These are phyloP conservation scores for Callyntrura guangdongensis DNA, from an alignment of 2,888 invertebrate genomes.

Conservation along the genomic window DNA sequence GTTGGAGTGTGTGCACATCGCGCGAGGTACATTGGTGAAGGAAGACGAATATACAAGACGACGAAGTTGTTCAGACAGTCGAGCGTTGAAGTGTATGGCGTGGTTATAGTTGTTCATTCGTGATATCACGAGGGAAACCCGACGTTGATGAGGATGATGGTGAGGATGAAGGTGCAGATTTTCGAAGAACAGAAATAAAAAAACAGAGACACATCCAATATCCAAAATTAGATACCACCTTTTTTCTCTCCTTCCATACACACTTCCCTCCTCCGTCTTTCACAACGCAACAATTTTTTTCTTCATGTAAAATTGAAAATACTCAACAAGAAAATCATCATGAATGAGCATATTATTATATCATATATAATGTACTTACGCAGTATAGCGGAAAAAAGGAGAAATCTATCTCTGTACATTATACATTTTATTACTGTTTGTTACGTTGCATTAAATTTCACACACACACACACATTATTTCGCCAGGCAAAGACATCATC, in stretches of 20 bases:
- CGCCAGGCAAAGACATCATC: neutral
- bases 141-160: neutral
- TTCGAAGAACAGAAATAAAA: conserved; percentile 62
- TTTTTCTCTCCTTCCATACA: conserved; percentile 40
- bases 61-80: neutral
- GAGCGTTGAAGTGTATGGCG: conserved; percentile 7
- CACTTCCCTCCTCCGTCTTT: no score
- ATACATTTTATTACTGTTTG: neutral
- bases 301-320: neutral
- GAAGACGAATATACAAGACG: neutral
- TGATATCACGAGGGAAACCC: neutral
- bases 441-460: conserved; percentile 3
- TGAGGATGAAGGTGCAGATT: conserved; percentile 32
- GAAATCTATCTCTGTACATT: neutral
- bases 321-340: neutral
- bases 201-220: conserved; percentile 82
- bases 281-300: conserved; percentile 15
- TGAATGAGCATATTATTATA: neutral
- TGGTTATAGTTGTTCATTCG: conserved; percentile 4
- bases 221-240: conserved; percentile 84
- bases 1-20: neutral
- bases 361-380: neutral
- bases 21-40: neutral
- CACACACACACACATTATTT: conserved; percentile 5
- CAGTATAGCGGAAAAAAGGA: neutral